Conservation (phyloP, 1,140 invertebrate genomes). For the Drosophila lini region DNA sequence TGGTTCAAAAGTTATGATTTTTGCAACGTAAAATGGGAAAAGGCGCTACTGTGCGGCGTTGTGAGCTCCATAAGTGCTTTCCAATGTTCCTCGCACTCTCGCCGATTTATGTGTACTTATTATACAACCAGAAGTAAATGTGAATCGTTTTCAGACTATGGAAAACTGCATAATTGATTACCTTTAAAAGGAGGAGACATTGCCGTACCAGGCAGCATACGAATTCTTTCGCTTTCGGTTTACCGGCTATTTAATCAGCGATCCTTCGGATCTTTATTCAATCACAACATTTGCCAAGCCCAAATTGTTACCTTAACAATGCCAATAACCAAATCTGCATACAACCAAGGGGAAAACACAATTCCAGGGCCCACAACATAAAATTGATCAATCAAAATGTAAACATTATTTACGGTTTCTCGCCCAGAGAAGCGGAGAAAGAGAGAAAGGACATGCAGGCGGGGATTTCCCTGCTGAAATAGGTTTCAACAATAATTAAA, state of each 20-base stretch:
- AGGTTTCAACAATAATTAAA: slow-evolving; percentile 61
- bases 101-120: slow-evolving; percentile 3
- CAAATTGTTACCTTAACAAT: slow-evolving; percentile 8
- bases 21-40: no score
- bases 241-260: slow-evolving; percentile 12
- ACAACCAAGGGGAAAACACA: slow-evolving; percentile 25
- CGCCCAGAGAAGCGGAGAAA: slow-evolving; percentile 21
- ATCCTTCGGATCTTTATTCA: not conserved
- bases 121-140: not conserved
- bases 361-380: slow-evolving; percentile 37
- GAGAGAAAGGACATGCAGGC: slow-evolving; percentile 9
- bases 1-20: no score
- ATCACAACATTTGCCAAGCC: slow-evolving; percentile 28
- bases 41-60: no score
- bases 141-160: not conserved
- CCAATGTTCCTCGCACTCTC: slow-evolving; percentile 42
- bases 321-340: slow-evolving; percentile 28
- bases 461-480: slow-evolving; percentile 37
- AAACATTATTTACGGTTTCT: slow-evolving; percentile 61
- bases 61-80: slow-evolving; percentile 50
- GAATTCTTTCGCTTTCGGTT: not conserved
- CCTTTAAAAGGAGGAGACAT: not conserved
- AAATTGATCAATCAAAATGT: slow-evolving; percentile 60
- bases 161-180: slow-evolving; percentile 23
- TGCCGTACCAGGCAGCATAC: not conserved